Percentiles rank a stretch among this genome's conserved stretches.
Conservation (phyloP, 2,113 vertebrate species). For the Lycocorax pyrrhopterus region DNA sequence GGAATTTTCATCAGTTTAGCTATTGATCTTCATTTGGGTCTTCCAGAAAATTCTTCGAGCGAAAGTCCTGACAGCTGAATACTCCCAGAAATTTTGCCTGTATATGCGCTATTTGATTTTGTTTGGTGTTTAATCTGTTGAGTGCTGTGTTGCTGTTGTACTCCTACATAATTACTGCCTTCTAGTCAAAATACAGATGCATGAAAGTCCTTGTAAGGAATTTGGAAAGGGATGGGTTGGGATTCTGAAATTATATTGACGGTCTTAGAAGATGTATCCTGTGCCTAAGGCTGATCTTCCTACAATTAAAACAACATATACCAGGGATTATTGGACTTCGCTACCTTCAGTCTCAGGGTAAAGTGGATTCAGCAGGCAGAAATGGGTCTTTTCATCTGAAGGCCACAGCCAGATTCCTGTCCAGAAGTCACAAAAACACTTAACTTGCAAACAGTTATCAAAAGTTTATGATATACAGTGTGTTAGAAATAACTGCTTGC, state of each 20-base stretch:
- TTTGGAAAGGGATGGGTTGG: neutral
- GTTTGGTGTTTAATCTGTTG: neutral
- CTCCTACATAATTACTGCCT: neutral
- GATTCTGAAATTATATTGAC: neutral
- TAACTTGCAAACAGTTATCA: neutral
- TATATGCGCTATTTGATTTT: neutral
- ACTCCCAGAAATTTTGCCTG: neutral
- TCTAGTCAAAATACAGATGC: neutral
- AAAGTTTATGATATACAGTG: neutral
- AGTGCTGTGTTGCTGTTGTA: neutral
- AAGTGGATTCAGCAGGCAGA: neutral
- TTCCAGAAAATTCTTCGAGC: neutral
- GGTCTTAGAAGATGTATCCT: neutral
- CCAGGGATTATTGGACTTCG: neutral
- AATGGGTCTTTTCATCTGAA: neutral
- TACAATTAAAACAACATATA: neutral
- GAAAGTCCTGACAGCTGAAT: neutral
- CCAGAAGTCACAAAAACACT: neutral
- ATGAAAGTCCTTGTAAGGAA: neutral
- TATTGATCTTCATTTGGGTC: neutral
- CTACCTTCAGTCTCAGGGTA: neutral
- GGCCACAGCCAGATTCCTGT: neutral
- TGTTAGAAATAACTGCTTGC: neutral
- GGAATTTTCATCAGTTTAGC: neutral
- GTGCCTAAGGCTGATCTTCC: neutral